Evolutionary conservation across 2,113 vertebrate species (phyloP), one percentile per base, ranked within the genome.

Genomic region (Todiramphus chloris): DNA sequence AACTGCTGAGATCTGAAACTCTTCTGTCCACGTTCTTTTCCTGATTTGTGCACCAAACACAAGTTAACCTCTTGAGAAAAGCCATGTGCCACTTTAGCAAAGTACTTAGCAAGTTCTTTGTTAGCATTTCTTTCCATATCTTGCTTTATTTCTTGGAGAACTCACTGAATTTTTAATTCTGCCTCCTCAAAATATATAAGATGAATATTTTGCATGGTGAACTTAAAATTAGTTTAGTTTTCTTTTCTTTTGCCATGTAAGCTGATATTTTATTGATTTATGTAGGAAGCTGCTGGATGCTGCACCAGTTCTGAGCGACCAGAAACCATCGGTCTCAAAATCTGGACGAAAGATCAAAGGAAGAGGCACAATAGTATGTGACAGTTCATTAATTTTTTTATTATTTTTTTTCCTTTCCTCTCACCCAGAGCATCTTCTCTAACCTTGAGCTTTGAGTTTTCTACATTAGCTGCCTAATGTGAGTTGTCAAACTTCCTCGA

Each of bases 301-400:
- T 59, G 33, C 95, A 0, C 93, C 98, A 53, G 85, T 97, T 91
- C 87, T 97, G 77, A 89, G 69, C 94, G 99, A 99, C 63, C 98
- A 98, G 87, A 99, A 99, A 96, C 99, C 99, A 95, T 98, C 98
- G 12, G 98, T 99, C 43, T 99, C 99, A 31, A 99, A 99, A 97
- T 99, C 99, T 39, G 99, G 99, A 94, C 98, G 99, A 77, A 99
- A 99, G 97, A 99, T 99, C 92, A 99, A 98, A 98, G 99, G 99
- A 96, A 98, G 99, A 90, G 99, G 99, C 95, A 99, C 99, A 78
- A 99, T 99, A 98, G 99, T 99, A 98, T 41, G 98, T 97, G 79
- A 91, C 73, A 89, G 63, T 55, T 72, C 23, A 51, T 51, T 51
- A 39, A 78, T 58, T 89, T 64, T 91, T 86, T 59, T 53, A 15